Conservation (phyloP, 2,797 vertebrate species). For the Sebastes umbrosus region DNA sequence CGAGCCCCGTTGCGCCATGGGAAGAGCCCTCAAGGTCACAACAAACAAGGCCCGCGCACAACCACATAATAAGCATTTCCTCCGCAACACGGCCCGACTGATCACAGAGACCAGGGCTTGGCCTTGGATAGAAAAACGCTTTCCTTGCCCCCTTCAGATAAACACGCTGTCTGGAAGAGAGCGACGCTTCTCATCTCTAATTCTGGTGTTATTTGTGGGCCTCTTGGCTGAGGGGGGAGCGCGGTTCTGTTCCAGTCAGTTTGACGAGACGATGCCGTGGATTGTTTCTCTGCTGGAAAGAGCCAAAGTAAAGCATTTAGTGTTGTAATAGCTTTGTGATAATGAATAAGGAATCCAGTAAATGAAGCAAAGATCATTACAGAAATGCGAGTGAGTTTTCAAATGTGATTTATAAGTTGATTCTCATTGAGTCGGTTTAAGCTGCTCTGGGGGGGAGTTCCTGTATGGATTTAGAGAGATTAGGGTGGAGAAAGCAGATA, state of each 20-base stretch:
- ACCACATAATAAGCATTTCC: slow-evolving; percentile 76
- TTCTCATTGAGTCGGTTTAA: background rate
- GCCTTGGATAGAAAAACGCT: slow-evolving; percentile 59
- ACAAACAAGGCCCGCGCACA: slow-evolving; percentile 67
- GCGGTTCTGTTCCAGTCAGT: slow-evolving; percentile 12
- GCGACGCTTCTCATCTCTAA: slow-evolving; percentile 44
- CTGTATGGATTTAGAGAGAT: slow-evolving; percentile 40
- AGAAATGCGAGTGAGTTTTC: background rate
- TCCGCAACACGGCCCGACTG: slow-evolving; percentile 65
- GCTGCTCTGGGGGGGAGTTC: slow-evolving; percentile 14
- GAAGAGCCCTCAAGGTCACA: slow-evolving; percentile 78
- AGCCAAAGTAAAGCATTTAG: background rate
- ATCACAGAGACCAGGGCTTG: slow-evolving; percentile 66
- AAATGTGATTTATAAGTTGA: slow-evolving; percentile 1
- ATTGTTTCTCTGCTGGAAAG: background rate
- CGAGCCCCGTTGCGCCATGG: slow-evolving; percentile 50
- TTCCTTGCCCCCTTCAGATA: slow-evolving; percentile 58
- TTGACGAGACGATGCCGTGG: slow-evolving; percentile 10
- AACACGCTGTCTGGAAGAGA: slow-evolving; percentile 50
- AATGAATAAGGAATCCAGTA: background rate
- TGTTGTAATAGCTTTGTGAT: background rate
- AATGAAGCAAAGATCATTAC: slow-evolving; percentile 19
- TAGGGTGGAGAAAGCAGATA: slow-evolving; percentile 22
- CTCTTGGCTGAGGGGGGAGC: slow-evolving; percentile 17
- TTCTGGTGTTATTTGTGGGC: slow-evolving; percentile 44